Conservation (phyloP, 92 coral and sea anemone genomes). For the Siderastrea radians region DNA sequence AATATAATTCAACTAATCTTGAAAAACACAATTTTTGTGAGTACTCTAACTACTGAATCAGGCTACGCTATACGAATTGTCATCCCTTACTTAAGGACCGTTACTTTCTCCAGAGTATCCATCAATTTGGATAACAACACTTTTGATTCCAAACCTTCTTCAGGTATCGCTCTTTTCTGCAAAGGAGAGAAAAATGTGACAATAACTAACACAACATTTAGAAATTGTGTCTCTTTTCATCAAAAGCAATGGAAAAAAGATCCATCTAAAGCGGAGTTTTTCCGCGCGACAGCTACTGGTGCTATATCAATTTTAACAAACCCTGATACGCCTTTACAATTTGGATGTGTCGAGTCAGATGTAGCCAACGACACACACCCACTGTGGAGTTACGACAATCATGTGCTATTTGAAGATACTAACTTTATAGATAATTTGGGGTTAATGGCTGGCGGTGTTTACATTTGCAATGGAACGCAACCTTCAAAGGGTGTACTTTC, state of each 20-base stretch:
- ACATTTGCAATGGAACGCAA: conserved; percentile 27
- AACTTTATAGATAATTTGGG: conserved; percentile 22
- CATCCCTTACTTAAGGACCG: neutral
- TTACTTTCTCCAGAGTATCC: neutral
- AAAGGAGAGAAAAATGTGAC: conserved; percentile 14
- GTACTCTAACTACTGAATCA: neutral
- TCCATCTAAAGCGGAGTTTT: neutral
- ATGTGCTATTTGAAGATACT: conserved; percentile 46
- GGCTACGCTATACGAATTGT: neutral
- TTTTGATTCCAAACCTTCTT: conserved; percentile 12
- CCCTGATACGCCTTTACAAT: neutral
- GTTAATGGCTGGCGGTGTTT: conserved; percentile 24
- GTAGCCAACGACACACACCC: conserved; percentile 11
- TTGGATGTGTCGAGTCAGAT: conserved; percentile 7
- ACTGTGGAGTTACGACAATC: conserved; percentile 41
- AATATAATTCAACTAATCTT: neutral
- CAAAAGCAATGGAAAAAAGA: neutral
- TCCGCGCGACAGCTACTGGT: conserved; percentile 7
- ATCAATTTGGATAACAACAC: conserved; percentile 9
- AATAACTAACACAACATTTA: conserved; percentile 3
- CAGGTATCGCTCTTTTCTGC: conserved; percentile 2
- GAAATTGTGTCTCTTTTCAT: neutral
- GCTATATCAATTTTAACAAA: conserved; percentile 6
- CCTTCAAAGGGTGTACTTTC: conserved; percentile 12
- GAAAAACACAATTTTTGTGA: neutral